A percentile compares a stretch with the other conserved stretches of the same genome.
phyloP scores from a whole-genome alignment of 1,140 invertebrate genomes.

The Calycopis cecrops region DNA sequence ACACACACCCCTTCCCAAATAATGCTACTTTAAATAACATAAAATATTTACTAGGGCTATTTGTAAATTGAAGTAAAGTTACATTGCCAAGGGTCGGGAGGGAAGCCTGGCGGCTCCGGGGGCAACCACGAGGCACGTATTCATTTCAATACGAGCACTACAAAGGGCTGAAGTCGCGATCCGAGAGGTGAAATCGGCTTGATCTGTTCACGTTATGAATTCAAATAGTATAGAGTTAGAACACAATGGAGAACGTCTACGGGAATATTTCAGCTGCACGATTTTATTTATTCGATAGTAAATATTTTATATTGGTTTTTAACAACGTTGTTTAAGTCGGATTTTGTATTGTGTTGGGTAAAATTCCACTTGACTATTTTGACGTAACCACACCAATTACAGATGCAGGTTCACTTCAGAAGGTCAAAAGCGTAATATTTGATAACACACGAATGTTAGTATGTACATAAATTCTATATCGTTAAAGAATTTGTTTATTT shows the following conservation, averaged over 20 bases:
- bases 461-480: too few species aligned
- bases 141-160: slow-evolving; percentile 20
- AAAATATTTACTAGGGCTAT: not conserved
- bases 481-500: too few species aligned
- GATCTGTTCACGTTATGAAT: slow-evolving; percentile 24
- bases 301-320: too few species aligned
- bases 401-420: too few species aligned
- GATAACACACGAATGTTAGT: too few species aligned
- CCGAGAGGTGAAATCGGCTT: slow-evolving; percentile 24
- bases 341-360: too few species aligned
- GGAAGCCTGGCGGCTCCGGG: not conserved
- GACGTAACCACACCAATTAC: too few species aligned
- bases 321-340: too few species aligned
- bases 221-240: slow-evolving; percentile 18
- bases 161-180: slow-evolving; percentile 20
- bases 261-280: not conserved
- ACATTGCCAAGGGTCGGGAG: not conserved
- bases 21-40: too few species aligned
- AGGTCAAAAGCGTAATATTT: too few species aligned
- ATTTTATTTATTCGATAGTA: not conserved
- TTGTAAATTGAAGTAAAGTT: not conserved
- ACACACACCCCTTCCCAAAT: too few species aligned
- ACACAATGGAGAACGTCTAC: not conserved
- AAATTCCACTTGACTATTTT: too few species aligned
- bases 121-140: slow-evolving; percentile 15